phyloP scores from a whole-genome alignment of 1,140 invertebrate species.

The Camponotus pennsylvanicus region DNA sequence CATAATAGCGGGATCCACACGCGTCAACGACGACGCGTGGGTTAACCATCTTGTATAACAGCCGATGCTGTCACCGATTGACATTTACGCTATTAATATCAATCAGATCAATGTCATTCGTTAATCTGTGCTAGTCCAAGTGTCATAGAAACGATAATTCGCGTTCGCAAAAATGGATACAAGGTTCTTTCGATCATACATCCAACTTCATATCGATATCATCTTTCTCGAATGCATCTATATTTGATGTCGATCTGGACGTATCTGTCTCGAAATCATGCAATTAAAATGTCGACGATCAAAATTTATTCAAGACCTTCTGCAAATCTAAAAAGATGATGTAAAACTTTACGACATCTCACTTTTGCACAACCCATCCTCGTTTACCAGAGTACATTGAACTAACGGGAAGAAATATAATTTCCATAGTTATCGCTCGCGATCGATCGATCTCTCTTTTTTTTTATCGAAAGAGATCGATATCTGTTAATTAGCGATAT shows the following conservation, averaged over 20 bases:
- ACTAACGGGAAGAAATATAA: neutral
- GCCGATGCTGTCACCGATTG: conserved; percentile 45
- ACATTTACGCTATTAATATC: conserved; percentile 54
- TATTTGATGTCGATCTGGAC: neutral
- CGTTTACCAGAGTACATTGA: neutral
- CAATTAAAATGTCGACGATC: neutral
- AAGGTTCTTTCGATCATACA: conserved; percentile 49
- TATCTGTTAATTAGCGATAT: conserved; percentile 27
- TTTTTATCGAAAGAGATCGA: conserved; percentile 14
- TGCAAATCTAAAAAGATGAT: neutral
- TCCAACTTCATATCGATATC: conserved; percentile 28
- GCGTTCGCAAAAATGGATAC: conserved; percentile 50
- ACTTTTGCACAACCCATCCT: conserved; percentile 7
- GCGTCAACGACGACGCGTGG: conserved; percentile 8
- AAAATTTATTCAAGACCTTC: neutral
- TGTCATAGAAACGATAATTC: conserved; percentile 47
- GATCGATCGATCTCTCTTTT: neutral
- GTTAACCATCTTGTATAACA: conserved; percentile 32
- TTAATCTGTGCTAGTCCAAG: conserved; percentile 49
- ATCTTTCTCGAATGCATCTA: neutral
- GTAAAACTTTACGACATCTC: neutral
- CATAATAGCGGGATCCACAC: neutral
- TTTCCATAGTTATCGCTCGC: neutral
- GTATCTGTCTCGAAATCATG: neutral
- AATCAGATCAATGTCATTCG: conserved; percentile 53